A percentile compares a stretch with the other conserved stretches of the same genome.
Conservation (phyloP, 2,113 vertebrate genomes). For the Leptobrachium ailaonicum region DNA sequence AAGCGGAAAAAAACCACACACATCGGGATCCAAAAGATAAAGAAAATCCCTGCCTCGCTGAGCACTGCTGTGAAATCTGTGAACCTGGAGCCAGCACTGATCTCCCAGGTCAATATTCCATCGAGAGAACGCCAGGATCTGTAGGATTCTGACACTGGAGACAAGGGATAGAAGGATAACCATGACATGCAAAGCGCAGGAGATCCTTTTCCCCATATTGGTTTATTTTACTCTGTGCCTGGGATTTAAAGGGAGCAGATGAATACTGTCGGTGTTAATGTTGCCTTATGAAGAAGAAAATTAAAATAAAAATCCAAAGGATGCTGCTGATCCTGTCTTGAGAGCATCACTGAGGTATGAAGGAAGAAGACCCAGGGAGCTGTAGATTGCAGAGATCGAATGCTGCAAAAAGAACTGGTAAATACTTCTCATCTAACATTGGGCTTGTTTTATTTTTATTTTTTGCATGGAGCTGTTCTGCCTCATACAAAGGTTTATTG, state of each 20-base stretch:
- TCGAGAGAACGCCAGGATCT: slow-evolving; percentile 78
- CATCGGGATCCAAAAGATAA: slow-evolving; percentile 76
- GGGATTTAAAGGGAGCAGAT: slow-evolving; percentile 73
- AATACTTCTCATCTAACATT: slow-evolving; percentile 65
- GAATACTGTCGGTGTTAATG: slow-evolving; percentile 55
- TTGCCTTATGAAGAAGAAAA: slow-evolving; percentile 56
- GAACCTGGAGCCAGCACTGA: slow-evolving; percentile 57
- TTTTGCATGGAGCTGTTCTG: slow-evolving; percentile 43
- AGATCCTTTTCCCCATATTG: slow-evolving; percentile 36
- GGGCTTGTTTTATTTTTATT: background rate
- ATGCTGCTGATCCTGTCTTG: slow-evolving; percentile 40
- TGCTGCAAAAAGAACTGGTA: slow-evolving; percentile 61
- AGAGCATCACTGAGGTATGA: slow-evolving; percentile 20
- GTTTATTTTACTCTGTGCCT: slow-evolving; percentile 37
- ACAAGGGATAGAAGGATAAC: slow-evolving; percentile 69
- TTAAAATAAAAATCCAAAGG: background rate
- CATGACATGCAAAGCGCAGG: slow-evolving; percentile 50
- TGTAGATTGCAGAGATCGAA: slow-evolving; percentile 20
- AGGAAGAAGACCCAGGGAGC: slow-evolving; percentile 6
- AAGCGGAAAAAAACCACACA: slow-evolving; percentile 67
- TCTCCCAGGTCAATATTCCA: slow-evolving; percentile 68
- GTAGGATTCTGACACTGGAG: slow-evolving; percentile 74
- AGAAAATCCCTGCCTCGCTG: slow-evolving; percentile 58
- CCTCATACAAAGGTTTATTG: slow-evolving; percentile 24
- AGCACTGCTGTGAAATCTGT: slow-evolving; percentile 60